Conservation (phyloP, 2,888 invertebrate genomes). For the Plagodis dolabraria region DNA sequence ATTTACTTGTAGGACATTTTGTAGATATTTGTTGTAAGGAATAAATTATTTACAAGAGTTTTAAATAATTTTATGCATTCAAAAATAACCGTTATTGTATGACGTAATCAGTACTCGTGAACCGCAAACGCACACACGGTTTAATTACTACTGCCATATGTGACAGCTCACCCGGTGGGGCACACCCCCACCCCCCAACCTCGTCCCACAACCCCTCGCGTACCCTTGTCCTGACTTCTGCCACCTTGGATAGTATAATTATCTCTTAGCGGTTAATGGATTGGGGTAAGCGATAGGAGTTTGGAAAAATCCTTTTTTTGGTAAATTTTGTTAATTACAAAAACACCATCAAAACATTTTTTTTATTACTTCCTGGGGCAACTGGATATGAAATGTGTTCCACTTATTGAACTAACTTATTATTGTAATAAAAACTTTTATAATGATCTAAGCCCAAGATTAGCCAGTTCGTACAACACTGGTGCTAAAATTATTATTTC, state of each 20-base stretch:
- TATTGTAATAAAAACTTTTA: no score
- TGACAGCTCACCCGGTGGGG: conserved; percentile 73
- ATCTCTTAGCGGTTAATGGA: conserved; percentile 62
- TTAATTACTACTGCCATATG: conserved; percentile 81
- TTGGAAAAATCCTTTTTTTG: not conserved
- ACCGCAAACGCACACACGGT: conserved; percentile 17
- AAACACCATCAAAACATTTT: not conserved
- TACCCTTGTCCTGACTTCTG: conserved; percentile 39
- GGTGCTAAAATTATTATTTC: no score
- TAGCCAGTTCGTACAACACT: no score
- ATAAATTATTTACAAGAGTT: no score
- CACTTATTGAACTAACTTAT: no score
- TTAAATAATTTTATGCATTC: no score
- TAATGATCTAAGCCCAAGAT: no score
- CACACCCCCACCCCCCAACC: conserved; percentile 40
- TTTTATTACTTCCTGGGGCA: not conserved
- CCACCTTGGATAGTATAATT: conserved; percentile 78
- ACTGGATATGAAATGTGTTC: no score
- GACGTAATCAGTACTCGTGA: no score
- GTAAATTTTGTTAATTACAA: not conserved
- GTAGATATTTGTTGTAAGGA: no score
- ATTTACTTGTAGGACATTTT: no score
- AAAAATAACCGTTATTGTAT: no score
- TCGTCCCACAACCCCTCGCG: conserved; percentile 20
- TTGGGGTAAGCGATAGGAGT: conserved; percentile 36